Percentiles rank a stretch among this genome's conserved stretches.
Evolutionary conservation across 2,888 invertebrate species (phyloP).

Genomic region (Leptura quadrifasciata): DNA sequence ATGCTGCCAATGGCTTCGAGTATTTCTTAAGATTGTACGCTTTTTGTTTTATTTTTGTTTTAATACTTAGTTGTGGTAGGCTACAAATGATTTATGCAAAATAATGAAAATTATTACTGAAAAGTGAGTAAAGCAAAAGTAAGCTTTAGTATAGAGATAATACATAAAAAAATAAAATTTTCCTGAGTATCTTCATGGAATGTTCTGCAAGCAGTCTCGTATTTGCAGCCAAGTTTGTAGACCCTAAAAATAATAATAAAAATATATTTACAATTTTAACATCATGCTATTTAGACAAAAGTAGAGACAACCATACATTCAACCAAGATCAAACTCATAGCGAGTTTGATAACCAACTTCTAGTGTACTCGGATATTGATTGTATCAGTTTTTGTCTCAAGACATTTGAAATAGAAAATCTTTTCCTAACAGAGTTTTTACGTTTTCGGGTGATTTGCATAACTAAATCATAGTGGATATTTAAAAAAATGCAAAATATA

Average conservation of each 20-base stretch:
- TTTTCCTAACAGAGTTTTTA: no score
- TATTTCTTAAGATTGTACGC: not conserved
- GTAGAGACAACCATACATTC: no score
- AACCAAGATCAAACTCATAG: no score
- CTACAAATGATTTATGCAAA: not conserved
- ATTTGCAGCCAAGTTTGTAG: slow-evolving; percentile 87
- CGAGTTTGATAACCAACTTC: no score
- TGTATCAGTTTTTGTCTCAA: no score
- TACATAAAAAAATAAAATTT: slow-evolving; percentile 22
- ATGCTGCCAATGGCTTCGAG: not conserved
- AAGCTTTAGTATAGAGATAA: not conserved
- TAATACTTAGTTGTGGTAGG: not conserved
- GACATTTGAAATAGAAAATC: no score
- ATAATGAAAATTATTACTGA: not conserved
- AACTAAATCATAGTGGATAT: no score
- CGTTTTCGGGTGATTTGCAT: no score
- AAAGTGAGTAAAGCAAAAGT: not conserved
- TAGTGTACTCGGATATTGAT: no score
- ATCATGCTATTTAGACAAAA: no score
- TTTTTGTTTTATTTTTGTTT: not conserved
- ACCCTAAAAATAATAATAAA: slow-evolving; percentile 77
- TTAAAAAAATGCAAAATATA: no score
- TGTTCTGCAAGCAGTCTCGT: slow-evolving; percentile 83
- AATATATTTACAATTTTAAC: not conserved
- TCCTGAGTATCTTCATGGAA: slow-evolving; percentile 75